These are phyloP conservation scores for Nomada lathburiana DNA, from an alignment of 2,888 invertebrate species.

Conservation along the genomic window DNA sequence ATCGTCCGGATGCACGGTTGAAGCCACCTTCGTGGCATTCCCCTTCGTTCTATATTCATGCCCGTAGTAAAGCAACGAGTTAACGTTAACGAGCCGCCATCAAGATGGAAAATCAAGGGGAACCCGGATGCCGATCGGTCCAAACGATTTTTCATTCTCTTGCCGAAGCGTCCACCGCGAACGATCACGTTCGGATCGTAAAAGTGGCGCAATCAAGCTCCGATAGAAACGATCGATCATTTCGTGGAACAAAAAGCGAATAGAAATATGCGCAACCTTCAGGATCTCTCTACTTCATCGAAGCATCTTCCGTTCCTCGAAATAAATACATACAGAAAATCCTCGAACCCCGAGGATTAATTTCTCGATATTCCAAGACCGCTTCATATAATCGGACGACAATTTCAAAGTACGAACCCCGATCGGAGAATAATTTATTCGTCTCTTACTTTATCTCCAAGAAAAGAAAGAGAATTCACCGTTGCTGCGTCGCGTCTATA, in stretches of 20 bases:
- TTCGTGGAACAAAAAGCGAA: background rate
- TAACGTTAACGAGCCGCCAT: conserved; percentile 67
- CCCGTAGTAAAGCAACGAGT: conserved; percentile 68
- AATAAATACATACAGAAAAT: too few relatives aligned
- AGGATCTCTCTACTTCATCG: too few relatives aligned
- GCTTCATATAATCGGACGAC: background rate
- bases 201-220: conserved; percentile 11
- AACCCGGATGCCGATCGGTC: conserved; percentile 43
- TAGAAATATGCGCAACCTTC: background rate
- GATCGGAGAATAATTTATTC: background rate
- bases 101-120: conserved; percentile 59
- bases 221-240: background rate
- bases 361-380: too few relatives aligned
- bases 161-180: background rate
- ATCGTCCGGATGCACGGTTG: conserved; percentile 75
- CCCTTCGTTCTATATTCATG: conserved; percentile 74
- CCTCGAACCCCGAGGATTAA: too few relatives aligned
- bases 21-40: conserved; percentile 72
- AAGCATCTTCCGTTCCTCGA: background rate
- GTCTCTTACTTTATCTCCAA: too few relatives aligned
- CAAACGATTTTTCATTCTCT: conserved; percentile 37
- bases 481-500: background rate
- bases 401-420: background rate
- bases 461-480: background rate
- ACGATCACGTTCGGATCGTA: background rate